Evolutionary conservation across 2,888 invertebrate genomes (phyloP).

Genomic region (Apamea monoglypha): DNA sequence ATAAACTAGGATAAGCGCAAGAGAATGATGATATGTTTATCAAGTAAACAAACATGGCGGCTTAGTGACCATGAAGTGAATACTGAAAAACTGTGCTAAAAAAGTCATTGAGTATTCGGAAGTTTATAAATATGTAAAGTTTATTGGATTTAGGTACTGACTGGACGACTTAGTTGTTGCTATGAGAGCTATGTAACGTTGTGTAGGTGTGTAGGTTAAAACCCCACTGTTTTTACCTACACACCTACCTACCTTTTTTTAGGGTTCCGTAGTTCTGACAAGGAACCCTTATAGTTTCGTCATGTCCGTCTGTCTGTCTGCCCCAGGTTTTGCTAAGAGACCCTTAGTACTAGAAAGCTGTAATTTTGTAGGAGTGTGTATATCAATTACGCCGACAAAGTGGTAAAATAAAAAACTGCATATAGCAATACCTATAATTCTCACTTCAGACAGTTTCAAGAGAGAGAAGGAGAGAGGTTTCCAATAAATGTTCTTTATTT

Average conservation of each 20-base stretch:
- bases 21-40: slow-evolving; percentile 6
- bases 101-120: slow-evolving; percentile 10
- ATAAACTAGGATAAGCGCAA: too few relatives aligned
- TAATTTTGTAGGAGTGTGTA: too few relatives aligned
- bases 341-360: too few relatives aligned
- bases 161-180: slow-evolving; percentile 5
- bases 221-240: too few relatives aligned
- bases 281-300: too few relatives aligned
- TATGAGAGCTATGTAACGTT: background rate
- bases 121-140: slow-evolving; percentile 25
- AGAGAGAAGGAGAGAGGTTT: background rate
- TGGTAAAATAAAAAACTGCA: too few relatives aligned
- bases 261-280: too few relatives aligned
- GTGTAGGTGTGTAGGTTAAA: too few relatives aligned
- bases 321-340: too few relatives aligned
- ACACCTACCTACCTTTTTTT: too few relatives aligned
- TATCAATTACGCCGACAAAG: too few relatives aligned
- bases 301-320: too few relatives aligned
- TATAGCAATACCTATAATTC: background rate
- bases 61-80: slow-evolving; percentile 6
- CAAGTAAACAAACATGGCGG: slow-evolving; percentile 29
- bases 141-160: background rate
- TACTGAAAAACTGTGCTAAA: slow-evolving; percentile 7
- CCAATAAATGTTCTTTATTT: background rate
- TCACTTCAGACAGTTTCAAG: background rate